Evolutionary conservation across 2,113 vertebrate genomes (phyloP), one percentile per base, ranked within the genome.

Genomic region (Elachura formosa): DNA sequence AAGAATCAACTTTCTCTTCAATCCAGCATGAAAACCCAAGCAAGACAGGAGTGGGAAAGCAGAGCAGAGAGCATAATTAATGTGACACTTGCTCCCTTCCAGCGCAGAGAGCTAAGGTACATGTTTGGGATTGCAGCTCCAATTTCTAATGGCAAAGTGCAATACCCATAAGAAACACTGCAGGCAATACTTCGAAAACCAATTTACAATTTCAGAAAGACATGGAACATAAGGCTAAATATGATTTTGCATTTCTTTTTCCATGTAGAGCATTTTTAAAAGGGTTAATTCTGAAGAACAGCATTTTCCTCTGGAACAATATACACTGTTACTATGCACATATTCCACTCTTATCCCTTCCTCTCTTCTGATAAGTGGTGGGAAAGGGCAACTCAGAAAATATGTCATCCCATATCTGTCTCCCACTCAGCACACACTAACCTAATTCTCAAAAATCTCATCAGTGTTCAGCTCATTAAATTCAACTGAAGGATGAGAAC

Each of bases 311-410:
- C 82, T 76, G 80, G 59, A 94, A 90, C 83, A 94, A 93, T 73
- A 75, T 38, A 72, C n/a, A 46, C 45, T 83, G n/a, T n/a, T n/a
- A n/a, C 51, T 29, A 24, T 31, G 34, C 73, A 76, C 23, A 76
- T 71, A 89, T 46, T 89, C 75, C 59, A 79, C 36, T 51, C 95
- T 89, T 79, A 79, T 76, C 82, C 89, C 69, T 96, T 95, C 59
- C 71, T 33, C 64, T 89, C 49, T 15, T 7, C 71, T 95, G 84
- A 84, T 87, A 96, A 97, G 91, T 93, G 94, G 86, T 97, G 97
- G 94, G 96, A 98, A 97, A 97, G 95, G 96, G 88, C 96, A 96
- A 86, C 54, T 81, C 69, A 78, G 77, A 96, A 90, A 97, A 95
- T 95, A 94, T 72, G 86, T 86, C 93, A 89, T 90, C 87, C 89